A percentile compares a stretch with the other conserved stretches of the same genome.
These are phyloP conservation scores for Pheosia tremula DNA, from an alignment of 2,888 invertebrate genomes.

Conservation along the genomic window DNA sequence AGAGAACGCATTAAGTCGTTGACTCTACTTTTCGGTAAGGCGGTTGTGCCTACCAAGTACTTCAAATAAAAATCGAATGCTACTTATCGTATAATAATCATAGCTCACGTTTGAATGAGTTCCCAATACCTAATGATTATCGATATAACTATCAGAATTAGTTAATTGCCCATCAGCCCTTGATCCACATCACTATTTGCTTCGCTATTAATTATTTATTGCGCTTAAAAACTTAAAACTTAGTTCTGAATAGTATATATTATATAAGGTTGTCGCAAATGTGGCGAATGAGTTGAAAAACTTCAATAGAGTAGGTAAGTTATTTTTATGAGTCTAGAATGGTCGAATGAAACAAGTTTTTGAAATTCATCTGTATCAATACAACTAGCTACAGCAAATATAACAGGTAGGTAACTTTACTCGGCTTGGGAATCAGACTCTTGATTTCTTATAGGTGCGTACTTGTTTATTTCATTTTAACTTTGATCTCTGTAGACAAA, in stretches of 20 bases:
- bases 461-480: constrained; percentile 10
- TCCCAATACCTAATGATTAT: neutral
- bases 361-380: too few relatives aligned
- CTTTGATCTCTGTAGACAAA: constrained; percentile 20
- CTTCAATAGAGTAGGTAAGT: neutral
- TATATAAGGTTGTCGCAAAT: neutral
- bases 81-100: too few relatives aligned
- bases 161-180: neutral
- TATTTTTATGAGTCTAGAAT: neutral
- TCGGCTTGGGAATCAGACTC: constrained; percentile 11
- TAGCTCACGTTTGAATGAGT: too few relatives aligned
- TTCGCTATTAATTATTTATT: too few relatives aligned
- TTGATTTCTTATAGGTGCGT: neutral
- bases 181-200: too few relatives aligned
- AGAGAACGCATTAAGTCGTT: too few relatives aligned
- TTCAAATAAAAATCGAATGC: too few relatives aligned
- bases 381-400: neutral
- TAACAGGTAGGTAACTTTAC: neutral
- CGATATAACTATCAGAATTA: neutral
- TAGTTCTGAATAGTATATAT: neutral
- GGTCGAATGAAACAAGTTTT: too few relatives aligned
- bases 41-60: too few relatives aligned
- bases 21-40: too few relatives aligned
- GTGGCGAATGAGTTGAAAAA: neutral
- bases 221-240: neutral